A percentile compares a stretch with the other conserved stretches of the same genome.
Conservation (phyloP, 2,797 vertebrate genomes). For the Chloroceryle amazona region DNA sequence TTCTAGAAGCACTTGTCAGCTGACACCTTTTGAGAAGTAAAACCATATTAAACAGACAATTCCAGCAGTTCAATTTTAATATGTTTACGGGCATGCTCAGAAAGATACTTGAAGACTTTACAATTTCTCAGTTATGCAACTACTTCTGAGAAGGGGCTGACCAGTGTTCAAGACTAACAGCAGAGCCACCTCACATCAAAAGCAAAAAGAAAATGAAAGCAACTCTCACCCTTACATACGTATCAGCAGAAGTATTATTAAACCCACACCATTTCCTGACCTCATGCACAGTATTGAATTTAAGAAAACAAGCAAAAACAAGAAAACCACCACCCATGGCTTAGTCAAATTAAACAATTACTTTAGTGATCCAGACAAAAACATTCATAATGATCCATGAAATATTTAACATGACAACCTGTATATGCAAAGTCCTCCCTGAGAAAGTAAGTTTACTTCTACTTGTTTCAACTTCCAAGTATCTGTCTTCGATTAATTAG, state of each 20-base stretch:
- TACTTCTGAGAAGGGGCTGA: not conserved
- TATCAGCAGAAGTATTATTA: not conserved
- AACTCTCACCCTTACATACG: not conserved
- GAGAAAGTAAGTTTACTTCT: not conserved
- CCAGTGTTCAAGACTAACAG: not conserved
- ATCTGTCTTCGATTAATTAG: not conserved
- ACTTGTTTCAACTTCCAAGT: not conserved
- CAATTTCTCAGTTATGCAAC: not conserved
- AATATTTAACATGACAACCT: not conserved
- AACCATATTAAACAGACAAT: not conserved
- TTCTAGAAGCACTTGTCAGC: not conserved
- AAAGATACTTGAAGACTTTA: not conserved
- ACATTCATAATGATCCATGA: not conserved
- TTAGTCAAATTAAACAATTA: not conserved
- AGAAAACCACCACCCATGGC: not conserved
- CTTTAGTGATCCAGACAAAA: not conserved
- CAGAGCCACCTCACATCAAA: not conserved
- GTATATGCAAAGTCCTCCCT: not conserved
- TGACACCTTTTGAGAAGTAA: not conserved
- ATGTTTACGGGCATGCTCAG: not conserved
- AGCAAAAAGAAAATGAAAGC: slow-evolving; percentile 17
- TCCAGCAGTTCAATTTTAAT: not conserved
- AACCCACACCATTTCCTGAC: not conserved
- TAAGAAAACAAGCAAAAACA: not conserved
- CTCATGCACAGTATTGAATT: not conserved